These are phyloP conservation scores for Drosophila gaucha DNA, from an alignment of 2,888 invertebrate species.

Conservation along the genomic window DNA sequence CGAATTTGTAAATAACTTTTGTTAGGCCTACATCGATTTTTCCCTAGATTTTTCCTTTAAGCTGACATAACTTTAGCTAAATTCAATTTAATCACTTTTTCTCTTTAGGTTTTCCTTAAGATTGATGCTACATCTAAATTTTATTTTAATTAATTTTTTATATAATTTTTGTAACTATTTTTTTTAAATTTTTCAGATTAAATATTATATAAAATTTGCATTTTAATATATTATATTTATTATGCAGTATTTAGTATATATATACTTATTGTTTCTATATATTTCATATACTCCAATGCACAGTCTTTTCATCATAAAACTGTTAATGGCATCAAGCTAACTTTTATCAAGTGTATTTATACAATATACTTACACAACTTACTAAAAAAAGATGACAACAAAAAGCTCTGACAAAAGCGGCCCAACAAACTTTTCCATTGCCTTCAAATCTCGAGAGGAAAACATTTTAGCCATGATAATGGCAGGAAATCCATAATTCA, in stretches of 20 bases:
- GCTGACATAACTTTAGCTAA: not conserved
- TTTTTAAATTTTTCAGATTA: too few species aligned
- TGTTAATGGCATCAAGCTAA: not conserved
- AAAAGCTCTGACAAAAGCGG: slow-evolving; percentile 11
- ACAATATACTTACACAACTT: slow-evolving; percentile 1
- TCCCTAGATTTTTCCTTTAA: too few species aligned
- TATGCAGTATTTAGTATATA: too few species aligned
- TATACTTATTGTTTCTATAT: too few species aligned
- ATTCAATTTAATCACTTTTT: too few species aligned
- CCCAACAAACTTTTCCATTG: slow-evolving; percentile 18
- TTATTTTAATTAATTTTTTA: too few species aligned
- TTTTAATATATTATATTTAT: too few species aligned
- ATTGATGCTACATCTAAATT: too few species aligned
- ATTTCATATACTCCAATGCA: not conserved
- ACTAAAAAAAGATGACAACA: not conserved
- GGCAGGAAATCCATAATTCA: slow-evolving; percentile 59
- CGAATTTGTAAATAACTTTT: not conserved
- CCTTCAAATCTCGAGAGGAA: slow-evolving; percentile 14
- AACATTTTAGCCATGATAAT: slow-evolving; percentile 43
- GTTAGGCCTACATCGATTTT: not conserved
- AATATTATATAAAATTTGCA: too few species aligned
- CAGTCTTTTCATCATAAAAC: not conserved
- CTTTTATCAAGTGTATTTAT: not conserved
- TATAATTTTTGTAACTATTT: too few species aligned
- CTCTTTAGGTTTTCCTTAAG: too few species aligned